phyloP scores from a whole-genome alignment of 2,888 invertebrate genomes.

The Caenorhabditis auriculariae region DNA sequence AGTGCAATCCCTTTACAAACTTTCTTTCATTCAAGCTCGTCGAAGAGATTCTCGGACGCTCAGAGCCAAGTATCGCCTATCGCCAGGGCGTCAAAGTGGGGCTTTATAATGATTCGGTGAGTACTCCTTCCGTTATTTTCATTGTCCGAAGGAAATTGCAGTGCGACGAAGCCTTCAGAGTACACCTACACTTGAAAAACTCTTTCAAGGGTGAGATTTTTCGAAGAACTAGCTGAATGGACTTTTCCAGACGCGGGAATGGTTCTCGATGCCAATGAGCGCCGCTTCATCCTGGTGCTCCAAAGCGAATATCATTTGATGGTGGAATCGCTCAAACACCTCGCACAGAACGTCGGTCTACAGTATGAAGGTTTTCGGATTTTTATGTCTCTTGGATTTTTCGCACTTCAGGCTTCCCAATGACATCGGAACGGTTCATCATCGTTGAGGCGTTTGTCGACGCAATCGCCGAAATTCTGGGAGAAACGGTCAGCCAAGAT shows the following conservation, averaged over 20 bases:
- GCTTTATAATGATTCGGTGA: constrained; percentile 29
- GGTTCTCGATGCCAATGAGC: constrained; percentile 26
- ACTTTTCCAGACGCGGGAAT: constrained; percentile 13
- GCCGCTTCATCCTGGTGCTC: constrained; percentile 38
- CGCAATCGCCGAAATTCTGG: constrained; percentile 36
- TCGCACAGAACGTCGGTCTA: constrained; percentile 30
- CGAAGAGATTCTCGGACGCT: constrained; percentile 43
- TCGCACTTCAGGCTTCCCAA: constrained; percentile 31
- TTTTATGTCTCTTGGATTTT: neutral
- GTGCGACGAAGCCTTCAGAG: constrained; percentile 19
- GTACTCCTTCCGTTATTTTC: neutral
- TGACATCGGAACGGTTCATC: constrained; percentile 33
- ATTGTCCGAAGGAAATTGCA: constrained; percentile 1
- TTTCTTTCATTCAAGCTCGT: constrained; percentile 20
- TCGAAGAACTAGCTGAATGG: neutral
- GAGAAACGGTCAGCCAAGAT: constrained; percentile 19
- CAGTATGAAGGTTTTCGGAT: constrained; percentile 28
- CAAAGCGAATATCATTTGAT: constrained; percentile 36
- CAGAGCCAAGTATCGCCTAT: constrained; percentile 42
- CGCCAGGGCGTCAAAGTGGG: constrained; percentile 43
- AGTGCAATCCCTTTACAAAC: neutral
- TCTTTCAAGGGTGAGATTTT: constrained; percentile 9
- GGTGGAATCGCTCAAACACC: constrained; percentile 31
- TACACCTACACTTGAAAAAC: constrained; percentile 23
- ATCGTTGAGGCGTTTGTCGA: constrained; percentile 48